Base-by-base conservation (phyloP, 2,888 invertebrate genomes). In the Athalia circularis region DNA sequence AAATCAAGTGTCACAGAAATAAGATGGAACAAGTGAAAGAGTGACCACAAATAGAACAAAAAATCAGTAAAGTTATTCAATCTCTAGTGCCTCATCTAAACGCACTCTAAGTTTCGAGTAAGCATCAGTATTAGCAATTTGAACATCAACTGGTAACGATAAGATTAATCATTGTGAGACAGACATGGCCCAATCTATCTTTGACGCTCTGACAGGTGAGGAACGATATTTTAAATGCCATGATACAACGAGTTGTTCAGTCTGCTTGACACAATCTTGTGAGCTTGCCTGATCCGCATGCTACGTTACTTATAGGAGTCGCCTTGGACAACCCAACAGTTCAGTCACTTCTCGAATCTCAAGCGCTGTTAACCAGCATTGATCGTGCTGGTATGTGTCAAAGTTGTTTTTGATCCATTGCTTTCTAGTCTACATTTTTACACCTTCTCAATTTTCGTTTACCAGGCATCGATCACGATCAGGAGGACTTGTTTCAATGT, bases 401-500 rank as follows among this genome's bases (percentile, higher is more conserved):
- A 50, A n/a, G 59, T 65, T 74, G 54, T 50, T 54, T 15, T 50
- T 48, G 1, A 47, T 54, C 6, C 5, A 11, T 8, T 70, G 8
- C 52, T 11, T 1, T 15, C 3, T 52, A 43, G 15, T 11, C 7
- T 70, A 5, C 29, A 62, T 48, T 9, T 62, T 8, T 5, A 1
- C 5, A 1, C 5, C 5, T 50, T 47, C 15, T 9, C 8, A 11
- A 43, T 72, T 64, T 57, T 29, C 74, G 47, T 79, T 48, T 3
- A 0, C 4, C 48, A 89, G 89, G 86, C 3, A 87, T 89, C 15
- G 88, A 89, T 82, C 88, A 90, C 80, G 93, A 93, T 83, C 93
- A 94, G 79, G 94, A 94, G 84, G 95, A 95, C 89, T 90, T 94
- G 79, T 94, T 94, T 88, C 94, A 94, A 82, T 95, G 95, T 89